Evolutionary conservation across 2,888 invertebrate genomes (phyloP), one percentile per base, ranked within the genome.

Genomic region (Epistrophe eligans): DNA sequence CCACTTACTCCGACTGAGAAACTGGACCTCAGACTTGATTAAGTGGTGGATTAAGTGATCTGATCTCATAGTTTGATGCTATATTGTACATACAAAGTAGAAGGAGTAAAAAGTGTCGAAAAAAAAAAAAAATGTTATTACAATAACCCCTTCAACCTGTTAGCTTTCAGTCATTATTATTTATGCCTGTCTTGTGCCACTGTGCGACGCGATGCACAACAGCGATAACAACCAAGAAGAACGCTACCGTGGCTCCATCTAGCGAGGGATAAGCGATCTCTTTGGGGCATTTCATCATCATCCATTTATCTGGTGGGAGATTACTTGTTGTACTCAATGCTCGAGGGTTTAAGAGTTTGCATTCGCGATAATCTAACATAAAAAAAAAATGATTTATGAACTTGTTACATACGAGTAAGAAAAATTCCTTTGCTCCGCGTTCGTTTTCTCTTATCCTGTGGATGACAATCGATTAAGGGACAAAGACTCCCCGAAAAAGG

Each of bases 231-330:
- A 38, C 24, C 24, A 60, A 43, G n/a, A 52, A 35, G 9, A 35
- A 35, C 48, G 67, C 74, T 85, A 77, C 84, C 60, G 84, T 77
- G 62, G 82, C 79, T 87, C 77, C 85, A 81, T 87, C 82, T 87
- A 48, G 35, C 38, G 50, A 58, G 17, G 84, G 80, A 80, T 77
- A 81, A 72, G 62, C 62, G 57, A 77, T 81, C 77, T 77, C 76
- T 43, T 38, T 60, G 74, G 55, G 73, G 52, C 50, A 50, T 79
- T 70, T 57, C 80, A 67, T 73, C 73, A 80, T 79, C 79, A 84
- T 79, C 77, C 64, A 81, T 82, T 87, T 79, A 87, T 82, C 76
- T 79, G 64, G 52, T 58, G 45, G 45, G 43, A 67, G 72, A 66
- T 72, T 67, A 72, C 62, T 62, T 70, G 45, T 57, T 81, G 70